Conservation (phyloP, 2,113 vertebrate species). For the Stictonetta naevosa region DNA sequence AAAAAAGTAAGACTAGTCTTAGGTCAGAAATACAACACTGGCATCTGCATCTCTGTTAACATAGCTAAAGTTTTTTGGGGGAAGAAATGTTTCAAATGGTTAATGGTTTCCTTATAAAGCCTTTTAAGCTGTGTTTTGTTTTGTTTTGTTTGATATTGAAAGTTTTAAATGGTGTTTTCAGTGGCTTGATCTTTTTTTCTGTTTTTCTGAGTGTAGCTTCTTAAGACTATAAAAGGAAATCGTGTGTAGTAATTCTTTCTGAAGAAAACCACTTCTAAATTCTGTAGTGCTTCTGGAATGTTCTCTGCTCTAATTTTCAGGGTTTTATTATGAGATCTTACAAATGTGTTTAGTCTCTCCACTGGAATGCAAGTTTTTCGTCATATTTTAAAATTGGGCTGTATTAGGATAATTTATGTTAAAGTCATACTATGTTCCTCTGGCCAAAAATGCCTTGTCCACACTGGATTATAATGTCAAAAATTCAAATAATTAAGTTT, state of each 20-base stretch:
- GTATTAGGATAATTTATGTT: background rate
- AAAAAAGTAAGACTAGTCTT: slow-evolving; percentile 2
- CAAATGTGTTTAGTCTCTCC: background rate
- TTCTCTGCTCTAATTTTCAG: slow-evolving; percentile 42
- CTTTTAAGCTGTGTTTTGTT: background rate
- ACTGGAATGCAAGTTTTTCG: background rate
- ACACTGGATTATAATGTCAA: background rate
- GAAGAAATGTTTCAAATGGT: background rate
- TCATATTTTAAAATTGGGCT: background rate
- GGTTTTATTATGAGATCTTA: background rate
- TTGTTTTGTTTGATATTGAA: background rate
- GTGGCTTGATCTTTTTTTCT: background rate
- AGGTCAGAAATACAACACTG: background rate
- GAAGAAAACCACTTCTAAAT: slow-evolving; percentile 16
- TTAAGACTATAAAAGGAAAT: slow-evolving; percentile 45
- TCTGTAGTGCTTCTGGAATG: slow-evolving; percentile 44
- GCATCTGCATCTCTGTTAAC: background rate
- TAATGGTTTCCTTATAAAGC: background rate
- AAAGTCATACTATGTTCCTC: background rate
- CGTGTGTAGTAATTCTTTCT: slow-evolving; percentile 24
- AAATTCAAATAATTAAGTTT: background rate
- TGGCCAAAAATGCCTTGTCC: background rate
- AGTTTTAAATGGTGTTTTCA: background rate
- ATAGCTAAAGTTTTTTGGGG: background rate
- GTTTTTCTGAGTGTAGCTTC: background rate